Conservation (phyloP, 2,888 invertebrate species). For the Drosophila maculinotata region DNA sequence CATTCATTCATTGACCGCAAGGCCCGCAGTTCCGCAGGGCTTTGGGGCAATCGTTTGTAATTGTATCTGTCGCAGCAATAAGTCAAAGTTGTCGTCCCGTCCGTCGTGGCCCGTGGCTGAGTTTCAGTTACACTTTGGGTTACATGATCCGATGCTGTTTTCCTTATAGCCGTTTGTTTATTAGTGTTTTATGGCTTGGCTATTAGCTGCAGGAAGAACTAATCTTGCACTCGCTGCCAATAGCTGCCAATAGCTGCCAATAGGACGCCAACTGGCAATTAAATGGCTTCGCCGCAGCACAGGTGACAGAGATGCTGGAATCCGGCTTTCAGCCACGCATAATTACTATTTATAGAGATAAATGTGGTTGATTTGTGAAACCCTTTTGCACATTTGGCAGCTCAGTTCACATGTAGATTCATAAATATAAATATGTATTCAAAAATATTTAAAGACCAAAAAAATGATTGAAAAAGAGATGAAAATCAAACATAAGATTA, state of each 20-base stretch:
- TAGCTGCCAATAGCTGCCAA: slow-evolving; percentile 11
- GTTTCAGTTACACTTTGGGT: slow-evolving; percentile 67
- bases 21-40: slow-evolving; percentile 25
- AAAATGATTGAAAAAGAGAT: too few species aligned
- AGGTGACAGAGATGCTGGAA: slow-evolving; percentile 39
- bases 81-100: slow-evolving; percentile 63
- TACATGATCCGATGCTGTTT: slow-evolving; percentile 57
- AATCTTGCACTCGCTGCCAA: slow-evolving; percentile 39
- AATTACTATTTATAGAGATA: slow-evolving; percentile 48
- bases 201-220: slow-evolving; percentile 62
- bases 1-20: slow-evolving; percentile 70
- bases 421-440: too few species aligned
- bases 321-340: slow-evolving; percentile 2
- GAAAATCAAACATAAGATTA: too few species aligned
- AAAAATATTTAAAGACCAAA: too few species aligned
- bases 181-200: slow-evolving; percentile 70
- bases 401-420: background rate
- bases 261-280: too few species aligned
- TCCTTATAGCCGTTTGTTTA: slow-evolving; percentile 22
- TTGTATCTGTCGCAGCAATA: slow-evolving; percentile 78
- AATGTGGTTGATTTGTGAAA: slow-evolving; percentile 38
- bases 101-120: slow-evolving; percentile 42
- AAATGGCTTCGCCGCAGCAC: slow-evolving; percentile 58
- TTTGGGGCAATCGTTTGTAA: slow-evolving; percentile 64
- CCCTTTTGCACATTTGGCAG: slow-evolving; percentile 7